A percentile compares a stretch with the other conserved stretches of the same genome.
Conservation (phyloP, 1,140 invertebrate genomes). For the Ceratina calcarata region DNA sequence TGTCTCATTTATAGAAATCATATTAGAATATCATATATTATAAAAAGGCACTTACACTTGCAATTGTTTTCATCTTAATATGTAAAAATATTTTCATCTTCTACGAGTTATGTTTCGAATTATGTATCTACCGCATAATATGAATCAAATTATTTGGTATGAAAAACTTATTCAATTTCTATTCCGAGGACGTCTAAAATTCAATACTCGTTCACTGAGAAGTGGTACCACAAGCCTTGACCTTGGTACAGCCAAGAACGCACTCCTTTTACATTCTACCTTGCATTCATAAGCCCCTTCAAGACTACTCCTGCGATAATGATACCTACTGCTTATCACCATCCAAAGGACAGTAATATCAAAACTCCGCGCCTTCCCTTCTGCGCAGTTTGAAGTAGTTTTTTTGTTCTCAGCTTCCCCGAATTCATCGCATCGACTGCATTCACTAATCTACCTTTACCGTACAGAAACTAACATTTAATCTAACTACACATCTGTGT, state of each 20-base stretch:
- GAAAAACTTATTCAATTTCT: background rate
- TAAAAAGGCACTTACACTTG: background rate
- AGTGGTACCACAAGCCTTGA: slow-evolving; percentile 6
- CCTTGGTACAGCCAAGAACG: background rate
- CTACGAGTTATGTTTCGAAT: background rate
- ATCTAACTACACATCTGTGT: background rate
- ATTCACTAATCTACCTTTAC: too few species aligned
- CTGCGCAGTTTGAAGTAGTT: background rate
- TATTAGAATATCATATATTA: too few species aligned
- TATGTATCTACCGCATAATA: too few species aligned
- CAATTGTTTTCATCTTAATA: background rate
- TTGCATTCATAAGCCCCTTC: background rate
- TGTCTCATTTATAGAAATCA: too few species aligned
- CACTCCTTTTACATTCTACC: background rate
- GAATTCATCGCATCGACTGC: background rate
- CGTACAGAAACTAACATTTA: background rate
- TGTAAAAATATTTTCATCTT: too few species aligned
- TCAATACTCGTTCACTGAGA: background rate
- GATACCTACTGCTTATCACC: slow-evolving; percentile 13
- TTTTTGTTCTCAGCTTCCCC: background rate
- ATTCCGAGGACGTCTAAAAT: too few species aligned
- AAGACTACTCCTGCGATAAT: slow-evolving; percentile 9
- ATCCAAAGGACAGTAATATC: background rate
- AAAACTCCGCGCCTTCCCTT: slow-evolving; percentile 11
- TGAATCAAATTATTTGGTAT: too few species aligned